Evolutionary conservation across 2,888 invertebrate genomes (phyloP).

Genomic region (Mimas tiliae): DNA sequence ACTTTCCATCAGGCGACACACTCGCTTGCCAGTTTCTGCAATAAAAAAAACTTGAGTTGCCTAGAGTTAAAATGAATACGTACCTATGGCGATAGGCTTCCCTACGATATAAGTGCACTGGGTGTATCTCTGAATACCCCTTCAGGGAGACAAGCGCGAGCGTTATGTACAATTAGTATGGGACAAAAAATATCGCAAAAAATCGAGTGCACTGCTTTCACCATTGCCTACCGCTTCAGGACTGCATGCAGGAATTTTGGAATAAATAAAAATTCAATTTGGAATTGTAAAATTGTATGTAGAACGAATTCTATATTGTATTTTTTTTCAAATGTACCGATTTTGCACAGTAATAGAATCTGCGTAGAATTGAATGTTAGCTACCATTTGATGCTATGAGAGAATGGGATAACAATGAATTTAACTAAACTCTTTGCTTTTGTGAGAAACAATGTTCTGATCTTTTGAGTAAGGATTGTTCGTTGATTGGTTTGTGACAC

Average conservation of each 20-base stretch:
- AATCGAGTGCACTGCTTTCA: not conserved
- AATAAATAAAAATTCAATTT: slow-evolving; percentile 11
- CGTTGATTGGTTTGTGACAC: too few relatives aligned
- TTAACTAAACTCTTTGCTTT: not conserved
- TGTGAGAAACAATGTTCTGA: not conserved
- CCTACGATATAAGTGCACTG: too few relatives aligned
- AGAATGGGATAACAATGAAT: not conserved
- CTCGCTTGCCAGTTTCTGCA: too few relatives aligned
- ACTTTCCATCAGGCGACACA: too few relatives aligned
- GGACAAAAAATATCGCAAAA: not conserved
- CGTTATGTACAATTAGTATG: too few relatives aligned
- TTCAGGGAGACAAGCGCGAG: too few relatives aligned
- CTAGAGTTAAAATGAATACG: too few relatives aligned
- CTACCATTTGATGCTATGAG: not conserved
- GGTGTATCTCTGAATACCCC: too few relatives aligned
- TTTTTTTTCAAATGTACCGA: not conserved
- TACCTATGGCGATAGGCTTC: too few relatives aligned
- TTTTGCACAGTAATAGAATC: not conserved
- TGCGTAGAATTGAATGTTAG: not conserved
- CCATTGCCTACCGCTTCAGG: not conserved
- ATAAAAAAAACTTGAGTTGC: too few relatives aligned
- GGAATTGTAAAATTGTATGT: not conserved
- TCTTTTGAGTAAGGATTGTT: not conserved
- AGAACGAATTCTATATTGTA: not conserved
- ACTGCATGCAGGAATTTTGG: not conserved